A percentile compares a stretch with the other conserved stretches of the same genome.
phyloP scores from a whole-genome alignment of 2,797 vertebrate species.

The Coluber constrictor region DNA sequence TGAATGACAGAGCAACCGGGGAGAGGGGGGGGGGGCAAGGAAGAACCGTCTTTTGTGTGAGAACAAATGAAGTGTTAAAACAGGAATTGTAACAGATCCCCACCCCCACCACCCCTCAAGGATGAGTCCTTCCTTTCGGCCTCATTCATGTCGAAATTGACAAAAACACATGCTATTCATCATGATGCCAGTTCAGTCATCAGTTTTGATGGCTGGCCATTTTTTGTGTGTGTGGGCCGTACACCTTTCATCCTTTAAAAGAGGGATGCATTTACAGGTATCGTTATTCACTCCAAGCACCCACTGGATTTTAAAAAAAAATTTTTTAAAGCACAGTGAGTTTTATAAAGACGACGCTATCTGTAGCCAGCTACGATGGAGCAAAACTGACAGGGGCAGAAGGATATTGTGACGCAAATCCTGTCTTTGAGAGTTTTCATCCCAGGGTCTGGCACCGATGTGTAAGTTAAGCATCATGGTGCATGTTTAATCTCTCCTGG shows the following conservation, averaged over 20 bases:
- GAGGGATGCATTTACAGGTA: neutral
- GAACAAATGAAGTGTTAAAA: neutral
- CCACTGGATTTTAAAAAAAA: neutral
- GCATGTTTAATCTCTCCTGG: neutral
- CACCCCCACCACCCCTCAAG: too few relatives aligned
- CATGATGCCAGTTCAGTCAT: constrained; percentile 3
- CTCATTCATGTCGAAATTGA: neutral
- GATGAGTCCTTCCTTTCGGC: neutral
- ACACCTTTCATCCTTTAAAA: neutral
- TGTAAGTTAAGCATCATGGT: neutral
- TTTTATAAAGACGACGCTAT: neutral
- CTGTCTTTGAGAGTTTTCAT: neutral
- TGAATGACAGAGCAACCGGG: neutral
- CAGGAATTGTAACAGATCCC: neutral
- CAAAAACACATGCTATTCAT: neutral
- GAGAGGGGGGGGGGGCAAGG: too few relatives aligned
- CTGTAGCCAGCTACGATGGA: neutral
- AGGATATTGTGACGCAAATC: neutral
- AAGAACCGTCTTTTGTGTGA: neutral
- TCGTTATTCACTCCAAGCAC: neutral
- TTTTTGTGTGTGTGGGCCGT: neutral
- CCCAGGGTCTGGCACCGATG: too few relatives aligned
- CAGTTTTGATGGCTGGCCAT: neutral
- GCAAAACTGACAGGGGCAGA: neutral
- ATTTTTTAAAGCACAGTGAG: neutral